Evolutionary conservation across 2,888 invertebrate genomes (phyloP).

Genomic region (Tetranychus truncatus): DNA sequence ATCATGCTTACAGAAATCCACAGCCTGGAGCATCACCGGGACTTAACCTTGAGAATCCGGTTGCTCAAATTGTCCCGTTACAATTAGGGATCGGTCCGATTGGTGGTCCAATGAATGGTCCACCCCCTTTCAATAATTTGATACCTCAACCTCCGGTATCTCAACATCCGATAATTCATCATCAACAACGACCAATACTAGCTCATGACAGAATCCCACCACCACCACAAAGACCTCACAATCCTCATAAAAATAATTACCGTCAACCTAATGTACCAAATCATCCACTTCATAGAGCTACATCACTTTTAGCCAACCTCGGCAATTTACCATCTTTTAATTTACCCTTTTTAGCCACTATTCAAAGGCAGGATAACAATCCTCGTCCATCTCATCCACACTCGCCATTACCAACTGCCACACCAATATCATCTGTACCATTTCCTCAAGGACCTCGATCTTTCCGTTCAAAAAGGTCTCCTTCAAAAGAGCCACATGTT

Average conservation of each 20-base stretch:
- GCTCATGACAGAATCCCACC: background rate
- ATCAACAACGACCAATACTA: background rate
- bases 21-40: background rate
- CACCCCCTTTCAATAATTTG: background rate
- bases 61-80: slow-evolving; percentile 6
- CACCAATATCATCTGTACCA: background rate
- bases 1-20: background rate
- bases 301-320: background rate
- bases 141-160: background rate
- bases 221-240: background rate
- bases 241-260: background rate
- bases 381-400: background rate
- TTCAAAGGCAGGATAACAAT: background rate
- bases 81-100: background rate
- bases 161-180: background rate
- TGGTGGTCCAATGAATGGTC: background rate
- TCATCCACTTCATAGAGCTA: background rate
- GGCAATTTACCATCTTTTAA: slow-evolving; percentile 3
- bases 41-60: slow-evolving; percentile 4
- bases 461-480: slow-evolving; percentile 23
- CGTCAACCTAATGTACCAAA: background rate
- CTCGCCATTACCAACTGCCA: no score
- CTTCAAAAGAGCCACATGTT: slow-evolving; percentile 32
- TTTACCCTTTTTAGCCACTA: background rate
- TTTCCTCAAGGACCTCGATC: slow-evolving; percentile 25